Conservation (phyloP, 2,888 invertebrate genomes). For the Dendrolimus pini region DNA sequence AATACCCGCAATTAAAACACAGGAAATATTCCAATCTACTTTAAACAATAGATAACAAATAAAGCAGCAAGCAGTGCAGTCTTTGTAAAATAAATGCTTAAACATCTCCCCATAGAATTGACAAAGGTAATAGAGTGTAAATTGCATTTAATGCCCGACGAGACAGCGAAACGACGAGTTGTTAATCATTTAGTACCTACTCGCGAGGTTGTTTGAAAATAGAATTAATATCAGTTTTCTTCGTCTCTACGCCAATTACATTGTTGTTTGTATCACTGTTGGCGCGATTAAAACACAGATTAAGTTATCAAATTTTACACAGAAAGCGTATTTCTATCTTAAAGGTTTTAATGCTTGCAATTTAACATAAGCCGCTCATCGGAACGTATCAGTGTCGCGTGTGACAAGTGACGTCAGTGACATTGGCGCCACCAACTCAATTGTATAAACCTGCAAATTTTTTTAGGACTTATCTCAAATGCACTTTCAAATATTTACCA, state of each 20-base stretch:
- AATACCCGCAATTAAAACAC: too few species aligned
- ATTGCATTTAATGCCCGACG: slow-evolving; percentile 33
- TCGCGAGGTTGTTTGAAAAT: slow-evolving; percentile 36
- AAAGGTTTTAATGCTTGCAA: too few species aligned
- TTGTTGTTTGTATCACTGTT: slow-evolving; percentile 62
- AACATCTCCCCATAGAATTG: slow-evolving; percentile 34
- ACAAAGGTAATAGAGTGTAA: slow-evolving; percentile 42
- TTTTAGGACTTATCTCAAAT: too few species aligned
- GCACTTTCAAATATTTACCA: too few species aligned
- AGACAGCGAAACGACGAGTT: slow-evolving; percentile 37
- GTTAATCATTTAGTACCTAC: slow-evolving; percentile 45
- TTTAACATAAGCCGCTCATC: too few species aligned
- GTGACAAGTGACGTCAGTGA: too few species aligned
- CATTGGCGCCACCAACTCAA: too few species aligned
- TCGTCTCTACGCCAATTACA: slow-evolving; percentile 63
- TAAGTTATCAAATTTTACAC: slow-evolving; percentile 8
- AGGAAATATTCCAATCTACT: too few species aligned
- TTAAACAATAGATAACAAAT: slow-evolving; percentile 9
- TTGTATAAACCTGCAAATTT: too few species aligned
- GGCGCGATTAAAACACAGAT: slow-evolving; percentile 38
- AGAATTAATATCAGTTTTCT: slow-evolving; percentile 69
- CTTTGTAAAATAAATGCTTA: slow-evolving; percentile 14
- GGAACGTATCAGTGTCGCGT: too few species aligned
- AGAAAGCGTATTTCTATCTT: slow-evolving; percentile 9
- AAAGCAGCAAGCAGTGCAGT: slow-evolving; percentile 13